Base-by-base conservation (phyloP, 2,888 invertebrate genomes). In the Sminthurinus aureus region DNA sequence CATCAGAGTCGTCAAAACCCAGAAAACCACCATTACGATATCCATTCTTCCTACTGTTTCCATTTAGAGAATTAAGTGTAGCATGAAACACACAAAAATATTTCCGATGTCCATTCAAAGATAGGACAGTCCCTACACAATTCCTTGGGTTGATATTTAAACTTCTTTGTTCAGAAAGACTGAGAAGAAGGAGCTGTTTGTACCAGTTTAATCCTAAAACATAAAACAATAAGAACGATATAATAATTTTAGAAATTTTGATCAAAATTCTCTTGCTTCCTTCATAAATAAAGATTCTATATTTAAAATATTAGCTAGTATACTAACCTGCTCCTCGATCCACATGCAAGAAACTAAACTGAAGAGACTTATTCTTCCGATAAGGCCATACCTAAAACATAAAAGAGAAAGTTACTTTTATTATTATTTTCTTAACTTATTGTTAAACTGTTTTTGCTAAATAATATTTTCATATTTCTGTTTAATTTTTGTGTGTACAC, bases 51-150 rank as follows among this genome's bases (percentile, higher is more conserved):
- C 81, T 20, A 50, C 50, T 75, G 11, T 11, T 69, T 69, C n/a
- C n/a, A 58, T 13, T 15, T 6, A 18, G 15, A 26, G 58, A 50
- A 18, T 74, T 94, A 91, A 98, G 97, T 91, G 88, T 98, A 83
- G 97, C 97, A 92, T 99, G 99, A 92, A 98, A 99, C 92, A 99
- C 98, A 91, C 98, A 98, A 92, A 98, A 99, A 92, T 99, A 98
- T 91, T 97, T 97, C 86, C 98, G 93, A 91, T 97, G 96, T 38
- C 99, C 98, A 91, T 99, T 99, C 86, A 99, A 92, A 0, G 98
- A 95, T 76, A 99, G 92, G 84, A 99, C 98, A 6, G 98, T 98
- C 82, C 99, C 99, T 73, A 98, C 95, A 90, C 98, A 98, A 92
- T 99, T 98, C 89, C 97, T 93, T 26, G 97, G 96, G 92, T 98